Evolutionary conservation across 2,113 vertebrate genomes (phyloP).

Genomic region (Coturnix japonica): DNA sequence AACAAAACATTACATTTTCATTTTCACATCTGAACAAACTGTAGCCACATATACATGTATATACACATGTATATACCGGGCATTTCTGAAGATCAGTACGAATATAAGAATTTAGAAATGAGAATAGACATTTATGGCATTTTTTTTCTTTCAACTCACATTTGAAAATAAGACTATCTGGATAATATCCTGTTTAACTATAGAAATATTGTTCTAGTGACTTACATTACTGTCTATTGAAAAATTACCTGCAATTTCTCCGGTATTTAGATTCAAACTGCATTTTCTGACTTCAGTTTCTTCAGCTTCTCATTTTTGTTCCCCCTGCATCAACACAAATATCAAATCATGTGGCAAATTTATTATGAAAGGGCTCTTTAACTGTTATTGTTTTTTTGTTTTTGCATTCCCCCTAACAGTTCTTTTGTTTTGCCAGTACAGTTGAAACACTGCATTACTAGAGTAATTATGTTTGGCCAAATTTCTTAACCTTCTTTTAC

Average conservation of each 20-base stretch:
- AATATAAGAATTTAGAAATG: background rate
- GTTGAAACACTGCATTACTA: background rate
- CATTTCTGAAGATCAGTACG: background rate
- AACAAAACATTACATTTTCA: background rate
- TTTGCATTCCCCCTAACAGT: background rate
- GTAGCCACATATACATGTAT: background rate
- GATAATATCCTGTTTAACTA: background rate
- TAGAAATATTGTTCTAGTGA: background rate
- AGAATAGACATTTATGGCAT: background rate
- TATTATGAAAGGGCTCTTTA: background rate
- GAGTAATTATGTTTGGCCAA: background rate
- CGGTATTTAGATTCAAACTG: background rate
- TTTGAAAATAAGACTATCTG: background rate
- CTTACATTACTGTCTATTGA: background rate
- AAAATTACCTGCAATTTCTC: background rate
- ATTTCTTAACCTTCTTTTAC: background rate
- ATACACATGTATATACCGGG: background rate
- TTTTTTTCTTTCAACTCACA: background rate
- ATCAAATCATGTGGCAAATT: background rate
- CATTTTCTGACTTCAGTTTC: background rate
- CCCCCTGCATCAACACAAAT: background rate
- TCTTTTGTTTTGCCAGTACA: background rate
- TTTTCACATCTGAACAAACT: background rate
- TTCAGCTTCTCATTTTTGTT: background rate
- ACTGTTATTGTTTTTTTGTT: background rate